Evolutionary conservation across 1,140 invertebrate genomes (phyloP), one percentile per base, ranked within the genome.

Genomic region (Anastatus disparis): DNA sequence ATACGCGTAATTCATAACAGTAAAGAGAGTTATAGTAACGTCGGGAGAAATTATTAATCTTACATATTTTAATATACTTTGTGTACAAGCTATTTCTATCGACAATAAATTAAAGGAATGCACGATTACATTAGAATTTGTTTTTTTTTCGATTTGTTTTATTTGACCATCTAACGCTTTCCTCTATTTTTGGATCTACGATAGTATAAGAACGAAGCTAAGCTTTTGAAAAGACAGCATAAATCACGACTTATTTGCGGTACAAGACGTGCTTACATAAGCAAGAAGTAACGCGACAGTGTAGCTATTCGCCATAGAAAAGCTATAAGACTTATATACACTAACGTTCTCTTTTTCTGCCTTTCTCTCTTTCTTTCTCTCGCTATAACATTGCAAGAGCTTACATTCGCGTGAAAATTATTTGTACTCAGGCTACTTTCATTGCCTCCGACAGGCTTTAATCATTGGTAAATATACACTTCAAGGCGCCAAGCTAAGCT

Each of bases 391-490:
- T n/a, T n/a, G n/a, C n/a, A 26, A 10, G 50, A 26, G 2, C 3
- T 9, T 50, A 55, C 27, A 29, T 27, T 29, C n/a, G n/a, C 56
- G 67, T 48, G 52, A 56, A 72, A n/a, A 73, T 74, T 74, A 75
- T 73, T n/a, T 53, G 66, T 46, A 61, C 73, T 27, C 62, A 55
- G 50, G 70, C n/a, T n/a, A 74, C 68, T 69, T 71, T 73, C 66
- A 75, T 78, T 74, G 73, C 76, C n/a, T n/a, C 71, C 73, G 75
- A 68, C 75, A 38, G 58, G 75, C 72, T 71, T n/a, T 81, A 77
- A 78, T 77, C 73, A 77, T 77, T 79, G 71, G 76, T 72, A 75
- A 77, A 75, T 77, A 76, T 77, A 75, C n/a, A n/a, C 75, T 79
- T 76, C 76, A 77, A 63, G 76, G 74, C 78, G 73, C 74, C n/a